Conservation (phyloP, 2,888 invertebrate species). For the Zygothrica quintamaculata region DNA sequence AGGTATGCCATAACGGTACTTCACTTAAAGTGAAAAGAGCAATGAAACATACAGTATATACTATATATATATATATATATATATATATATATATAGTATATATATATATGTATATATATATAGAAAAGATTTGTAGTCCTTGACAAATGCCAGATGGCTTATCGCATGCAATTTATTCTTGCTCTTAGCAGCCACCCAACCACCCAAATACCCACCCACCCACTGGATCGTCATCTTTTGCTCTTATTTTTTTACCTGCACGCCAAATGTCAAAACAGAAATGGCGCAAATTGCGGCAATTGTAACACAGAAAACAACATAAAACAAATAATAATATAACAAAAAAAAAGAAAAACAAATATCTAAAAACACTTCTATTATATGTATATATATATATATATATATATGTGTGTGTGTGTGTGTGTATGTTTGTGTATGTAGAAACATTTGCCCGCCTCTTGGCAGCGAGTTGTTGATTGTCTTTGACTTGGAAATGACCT, state of each 20-base stretch:
- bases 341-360: not conserved
- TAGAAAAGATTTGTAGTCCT: constrained; percentile 50
- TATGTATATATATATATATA: constrained; percentile 5
- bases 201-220: constrained; percentile 3
- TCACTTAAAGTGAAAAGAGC: not conserved
- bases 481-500: constrained; percentile 81
- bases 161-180: constrained; percentile 25
- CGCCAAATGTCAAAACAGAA: constrained; percentile 42
- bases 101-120: not conserved
- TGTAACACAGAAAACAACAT: too few species aligned
- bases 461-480: constrained; percentile 58
- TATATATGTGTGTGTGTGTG: constrained; percentile 2
- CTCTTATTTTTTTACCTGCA: constrained; percentile 26
- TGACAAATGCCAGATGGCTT: constrained; percentile 55
- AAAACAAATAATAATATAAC: constrained; percentile 11
- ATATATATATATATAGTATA: not conserved
- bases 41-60: not conserved
- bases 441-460: constrained; percentile 10
- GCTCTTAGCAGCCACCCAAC: constrained; percentile 1
- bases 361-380: constrained; percentile 27
- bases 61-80: not conserved
- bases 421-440: not conserved
- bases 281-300: constrained; percentile 28
- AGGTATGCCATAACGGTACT: constrained; percentile 6
- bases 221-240: not conserved